Evolutionary conservation across 1,140 invertebrate species (phyloP).

Genomic region (Listronotus bonariensis): DNA sequence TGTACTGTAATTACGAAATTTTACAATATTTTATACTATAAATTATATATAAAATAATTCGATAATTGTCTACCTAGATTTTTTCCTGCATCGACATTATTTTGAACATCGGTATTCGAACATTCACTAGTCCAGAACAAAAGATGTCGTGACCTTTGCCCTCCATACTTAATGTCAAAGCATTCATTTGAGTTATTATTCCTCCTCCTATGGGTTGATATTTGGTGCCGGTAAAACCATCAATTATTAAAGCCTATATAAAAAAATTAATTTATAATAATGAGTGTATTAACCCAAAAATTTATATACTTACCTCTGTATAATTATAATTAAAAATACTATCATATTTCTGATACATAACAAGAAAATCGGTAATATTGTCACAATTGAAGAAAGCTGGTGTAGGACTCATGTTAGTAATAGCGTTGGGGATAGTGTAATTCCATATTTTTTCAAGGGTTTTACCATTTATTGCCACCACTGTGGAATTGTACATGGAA

Average conservation of each 20-base stretch:
- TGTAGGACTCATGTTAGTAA: slow-evolving; percentile 73
- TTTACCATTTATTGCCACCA: slow-evolving; percentile 74
- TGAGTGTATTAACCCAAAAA: too few relatives aligned
- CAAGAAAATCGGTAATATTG: slow-evolving; percentile 79
- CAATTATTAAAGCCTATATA: slow-evolving; percentile 65
- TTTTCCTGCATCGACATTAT: neutral
- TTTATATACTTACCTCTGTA: slow-evolving; percentile 65
- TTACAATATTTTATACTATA: too few relatives aligned
- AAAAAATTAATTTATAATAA: too few relatives aligned
- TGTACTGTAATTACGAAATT: too few relatives aligned
- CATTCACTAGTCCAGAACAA: slow-evolving; percentile 77
- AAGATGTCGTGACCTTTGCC: slow-evolving; percentile 74
- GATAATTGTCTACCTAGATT: neutral
- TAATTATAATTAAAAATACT: slow-evolving; percentile 60
- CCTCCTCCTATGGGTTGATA: slow-evolving; percentile 66
- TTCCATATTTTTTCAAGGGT: slow-evolving; percentile 74
- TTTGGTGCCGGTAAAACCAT: slow-evolving; percentile 71
- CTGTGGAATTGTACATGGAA: slow-evolving; percentile 73
- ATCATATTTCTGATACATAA: slow-evolving; percentile 70
- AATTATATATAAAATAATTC: too few relatives aligned
- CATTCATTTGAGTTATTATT: slow-evolving; percentile 69
- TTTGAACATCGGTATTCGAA: slow-evolving; percentile 39
- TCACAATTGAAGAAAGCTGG: slow-evolving; percentile 84
- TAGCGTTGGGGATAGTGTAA: slow-evolving; percentile 66
- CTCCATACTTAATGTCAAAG: slow-evolving; percentile 67